Conservation (phyloP, 2,888 invertebrate genomes). For the Brachypterus glaber region DNA sequence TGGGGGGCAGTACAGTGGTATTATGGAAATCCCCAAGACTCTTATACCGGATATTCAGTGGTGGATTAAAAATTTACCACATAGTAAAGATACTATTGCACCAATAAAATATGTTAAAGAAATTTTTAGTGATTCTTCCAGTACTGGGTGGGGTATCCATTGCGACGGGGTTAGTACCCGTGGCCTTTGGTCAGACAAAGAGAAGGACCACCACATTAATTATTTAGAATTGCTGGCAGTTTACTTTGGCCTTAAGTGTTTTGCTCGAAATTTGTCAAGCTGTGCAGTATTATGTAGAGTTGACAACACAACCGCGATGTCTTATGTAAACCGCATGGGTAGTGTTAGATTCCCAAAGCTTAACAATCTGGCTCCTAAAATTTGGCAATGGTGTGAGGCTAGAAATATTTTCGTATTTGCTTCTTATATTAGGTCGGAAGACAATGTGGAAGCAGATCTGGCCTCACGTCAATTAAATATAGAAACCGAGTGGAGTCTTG, state of each 20-base stretch:
- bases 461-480: conserved; percentile 17
- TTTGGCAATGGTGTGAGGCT: conserved; percentile 24
- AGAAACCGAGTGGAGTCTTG: conserved; percentile 17
- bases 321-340: conserved; percentile 22
- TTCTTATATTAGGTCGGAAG: conserved; percentile 19
- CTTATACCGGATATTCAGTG: conserved; percentile 18
- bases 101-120: conserved; percentile 6
- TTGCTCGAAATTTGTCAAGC: conserved; percentile 14
- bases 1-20: conserved; percentile 14
- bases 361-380: conserved; percentile 18
- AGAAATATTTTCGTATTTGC: conserved; percentile 20
- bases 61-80: conserved; percentile 17
- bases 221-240: conserved; percentile 22
- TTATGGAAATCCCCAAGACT: conserved; percentile 5
- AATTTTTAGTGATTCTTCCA: conserved; percentile 23
- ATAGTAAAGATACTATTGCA: conserved; percentile 10
- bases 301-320: conserved; percentile 21
- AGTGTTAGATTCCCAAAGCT: conserved; percentile 19
- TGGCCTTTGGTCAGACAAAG: conserved; percentile 17
- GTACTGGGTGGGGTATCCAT: conserved; percentile 19
- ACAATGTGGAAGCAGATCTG: conserved; percentile 21
- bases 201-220: conserved; percentile 21
- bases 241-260: conserved; percentile 20
- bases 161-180: conserved; percentile 11
- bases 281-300: conserved; percentile 17